phyloP scores from a whole-genome alignment of 1,140 invertebrate species.

The Melanaphis sacchari region DNA sequence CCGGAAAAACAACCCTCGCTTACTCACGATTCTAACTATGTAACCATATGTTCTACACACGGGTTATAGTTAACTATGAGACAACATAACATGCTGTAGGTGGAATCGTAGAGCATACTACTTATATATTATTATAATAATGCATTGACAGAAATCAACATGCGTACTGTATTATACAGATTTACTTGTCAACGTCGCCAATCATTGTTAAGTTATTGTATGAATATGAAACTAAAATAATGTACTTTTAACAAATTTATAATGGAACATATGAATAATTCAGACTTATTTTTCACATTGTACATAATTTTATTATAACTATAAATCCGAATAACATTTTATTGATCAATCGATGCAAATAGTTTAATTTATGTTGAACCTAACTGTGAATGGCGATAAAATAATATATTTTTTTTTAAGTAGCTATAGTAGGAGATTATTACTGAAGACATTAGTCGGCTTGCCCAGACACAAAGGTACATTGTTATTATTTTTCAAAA shows the following conservation, averaged over 20 bases:
- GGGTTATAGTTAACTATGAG: not conserved
- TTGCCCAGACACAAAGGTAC: not conserved
- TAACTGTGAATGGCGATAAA: not conserved
- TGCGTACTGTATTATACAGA: not conserved
- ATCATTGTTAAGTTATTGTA: not conserved
- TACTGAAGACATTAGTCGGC: not conserved
- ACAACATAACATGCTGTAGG: not conserved
- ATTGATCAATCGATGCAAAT: not conserved
- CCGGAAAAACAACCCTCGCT: not conserved
- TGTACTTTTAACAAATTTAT: not conserved
- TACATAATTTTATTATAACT: not conserved
- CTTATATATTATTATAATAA: not conserved
- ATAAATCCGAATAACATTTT: not conserved
- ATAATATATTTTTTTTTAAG: not conserved
- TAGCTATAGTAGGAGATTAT: not conserved
- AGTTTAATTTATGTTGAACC: not conserved
- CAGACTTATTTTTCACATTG: not conserved
- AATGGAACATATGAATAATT: not conserved
- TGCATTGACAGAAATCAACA: not conserved
- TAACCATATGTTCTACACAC: not conserved
- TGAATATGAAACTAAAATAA: constrained; percentile 7
- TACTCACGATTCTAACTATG: constrained; percentile 3
- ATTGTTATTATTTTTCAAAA: not conserved
- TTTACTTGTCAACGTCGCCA: not conserved
- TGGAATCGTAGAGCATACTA: not conserved